Base-by-base conservation (phyloP, 2,113 vertebrate species). In the Pteropus alecto region DNA sequence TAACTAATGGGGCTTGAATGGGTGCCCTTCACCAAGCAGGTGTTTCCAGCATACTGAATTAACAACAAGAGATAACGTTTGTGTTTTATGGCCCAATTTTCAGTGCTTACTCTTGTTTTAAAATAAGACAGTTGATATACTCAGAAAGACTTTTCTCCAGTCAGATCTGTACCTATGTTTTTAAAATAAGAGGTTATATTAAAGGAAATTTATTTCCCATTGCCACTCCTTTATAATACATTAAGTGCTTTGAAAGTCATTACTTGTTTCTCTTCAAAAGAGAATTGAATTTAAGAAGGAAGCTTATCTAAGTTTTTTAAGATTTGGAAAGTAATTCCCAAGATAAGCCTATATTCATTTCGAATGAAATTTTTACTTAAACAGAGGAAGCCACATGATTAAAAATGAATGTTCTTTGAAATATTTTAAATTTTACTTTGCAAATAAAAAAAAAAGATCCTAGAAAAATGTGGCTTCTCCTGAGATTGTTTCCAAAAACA, bases 301-400 rank as follows among this genome's bases (percentile, higher is more conserved):
- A 94, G 94, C 97, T 98, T 98, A 98, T 98, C 98, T 97, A 98
- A 98, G 93, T 97, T 98, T 97, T 98, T 99, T 98, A 98, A 98
- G 97, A 98, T 98, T 98, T 97, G 89, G 96, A 98, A 99, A 99
- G 97, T 98, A 98, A 98, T 98, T 99, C 94, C 93, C 98, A 97
- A 98, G 97, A 96, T 98, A 98, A 98, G 97, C 92, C 96, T 97
- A 82, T 98, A 98, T 98, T 94, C 98, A 98, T 98, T 98, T 99
- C 98, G 97, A 98, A 97, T 98, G 97, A 98, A 98, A 97, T 93
- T 98, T 98, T 98, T 97, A 98, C 97, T 98, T 98, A 98, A 98
- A 98, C 97, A 97, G 97, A 98, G 91, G 97, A 95, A 98, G 97
- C 97, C 92, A 92, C 96, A 96, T 98, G 97, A 98, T 98, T 98